Conservation (phyloP, 2,797 vertebrate species). For the Taeniopygia guttata region DNA sequence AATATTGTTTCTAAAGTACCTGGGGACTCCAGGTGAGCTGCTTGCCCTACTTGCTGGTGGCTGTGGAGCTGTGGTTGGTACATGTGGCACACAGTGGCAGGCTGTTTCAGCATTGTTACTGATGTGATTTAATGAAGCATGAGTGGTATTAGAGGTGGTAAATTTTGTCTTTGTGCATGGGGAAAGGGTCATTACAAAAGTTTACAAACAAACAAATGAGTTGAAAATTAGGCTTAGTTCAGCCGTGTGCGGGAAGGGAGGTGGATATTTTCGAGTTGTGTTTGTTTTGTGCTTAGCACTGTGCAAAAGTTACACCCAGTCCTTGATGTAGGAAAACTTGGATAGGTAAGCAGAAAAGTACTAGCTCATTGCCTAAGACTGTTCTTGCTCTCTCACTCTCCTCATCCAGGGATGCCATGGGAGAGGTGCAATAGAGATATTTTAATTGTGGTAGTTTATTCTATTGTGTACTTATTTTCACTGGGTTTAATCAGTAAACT, state of each 20-base stretch:
- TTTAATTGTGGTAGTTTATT: neutral
- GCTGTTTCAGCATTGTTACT: neutral
- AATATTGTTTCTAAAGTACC: conserved; percentile 32
- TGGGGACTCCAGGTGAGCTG: conserved; percentile 4
- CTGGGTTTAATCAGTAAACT: neutral
- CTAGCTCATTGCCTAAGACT: neutral
- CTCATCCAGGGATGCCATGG: neutral
- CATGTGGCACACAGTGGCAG: neutral
- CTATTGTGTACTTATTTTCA: neutral
- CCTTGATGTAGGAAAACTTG: neutral
- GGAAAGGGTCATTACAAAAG: neutral
- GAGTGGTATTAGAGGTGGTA: neutral
- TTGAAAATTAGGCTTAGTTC: neutral
- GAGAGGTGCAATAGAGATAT: neutral
- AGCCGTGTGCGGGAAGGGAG: accelerated
- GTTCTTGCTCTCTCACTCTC: neutral
- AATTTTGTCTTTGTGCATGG: neutral
- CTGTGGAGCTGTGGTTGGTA: neutral
- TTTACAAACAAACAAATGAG: neutral
- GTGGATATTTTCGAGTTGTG: neutral
- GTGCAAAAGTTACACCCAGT: neutral
- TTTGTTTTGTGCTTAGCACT: conserved; percentile 3
- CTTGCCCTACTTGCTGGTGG: neutral
- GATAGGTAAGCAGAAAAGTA: neutral
- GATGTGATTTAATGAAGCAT: neutral